These are phyloP conservation scores for Hyaena hyaena DNA, from an alignment of 2,113 vertebrate species.

Conservation along the genomic window DNA sequence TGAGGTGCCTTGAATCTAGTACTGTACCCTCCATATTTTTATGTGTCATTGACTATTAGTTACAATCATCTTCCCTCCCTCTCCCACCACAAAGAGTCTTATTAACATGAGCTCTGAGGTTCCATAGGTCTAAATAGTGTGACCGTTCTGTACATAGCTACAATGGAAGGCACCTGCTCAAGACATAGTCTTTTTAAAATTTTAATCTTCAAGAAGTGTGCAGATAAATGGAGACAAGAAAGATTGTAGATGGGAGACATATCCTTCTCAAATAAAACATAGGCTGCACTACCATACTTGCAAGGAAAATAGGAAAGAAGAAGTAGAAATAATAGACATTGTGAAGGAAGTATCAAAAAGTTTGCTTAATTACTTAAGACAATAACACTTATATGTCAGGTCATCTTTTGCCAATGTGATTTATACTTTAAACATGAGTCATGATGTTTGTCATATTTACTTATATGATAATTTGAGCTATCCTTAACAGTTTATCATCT, in stretches of 20 bases:
- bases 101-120: not conserved
- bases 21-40: not conserved
- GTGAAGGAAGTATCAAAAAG: not conserved
- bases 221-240: not conserved
- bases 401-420: not conserved
- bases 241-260: not conserved
- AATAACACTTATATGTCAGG: not conserved
- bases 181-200: not conserved
- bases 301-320: not conserved
- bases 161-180: rapidly evolving
- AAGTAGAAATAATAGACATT: not conserved
- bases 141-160: not conserved
- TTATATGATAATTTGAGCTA: not conserved
- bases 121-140: not conserved
- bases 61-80: not conserved
- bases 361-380: not conserved
- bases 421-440: not conserved
- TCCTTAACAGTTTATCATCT: not conserved
- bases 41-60: not conserved
- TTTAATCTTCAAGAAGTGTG: not conserved
- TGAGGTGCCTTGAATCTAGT: not conserved
- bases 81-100: not conserved
- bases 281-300: not conserved
- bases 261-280: not conserved
- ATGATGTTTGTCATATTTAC: not conserved